Percentiles rank a stretch among this genome's conserved stretches.
These are phyloP conservation scores for Orbicella faveolata DNA, from an alignment of 64 coral and sea anemone species.

Conservation along the genomic window DNA sequence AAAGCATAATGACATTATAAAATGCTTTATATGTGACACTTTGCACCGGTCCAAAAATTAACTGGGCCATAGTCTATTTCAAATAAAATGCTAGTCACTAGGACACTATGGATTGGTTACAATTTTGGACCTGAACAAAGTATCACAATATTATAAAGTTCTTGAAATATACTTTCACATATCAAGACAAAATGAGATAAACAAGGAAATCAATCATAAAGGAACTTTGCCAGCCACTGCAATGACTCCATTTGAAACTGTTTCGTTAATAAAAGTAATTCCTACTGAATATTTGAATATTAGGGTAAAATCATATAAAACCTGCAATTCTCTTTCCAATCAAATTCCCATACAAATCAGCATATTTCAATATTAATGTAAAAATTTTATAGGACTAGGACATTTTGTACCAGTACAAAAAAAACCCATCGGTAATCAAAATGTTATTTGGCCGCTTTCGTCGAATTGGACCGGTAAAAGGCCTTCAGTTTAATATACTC, in stretches of 20 bases:
- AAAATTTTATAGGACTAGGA: not conserved
- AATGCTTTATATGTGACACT: no score
- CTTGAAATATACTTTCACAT: not conserved
- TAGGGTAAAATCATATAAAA: no score
- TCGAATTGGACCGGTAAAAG: not conserved
- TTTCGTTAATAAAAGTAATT: no score
- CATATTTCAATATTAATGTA: not conserved
- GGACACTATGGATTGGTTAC: not conserved
- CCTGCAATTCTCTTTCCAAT: no score
- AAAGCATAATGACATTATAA: not conserved
- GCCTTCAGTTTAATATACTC: not conserved
- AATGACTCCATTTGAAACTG: no score
- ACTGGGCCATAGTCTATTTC: not conserved
- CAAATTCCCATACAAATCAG: no score
- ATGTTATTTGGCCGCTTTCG: not conserved
- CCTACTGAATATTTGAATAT: no score
- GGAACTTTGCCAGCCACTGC: no score
- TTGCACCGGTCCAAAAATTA: conserved; percentile 13
- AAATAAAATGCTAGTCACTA: not conserved
- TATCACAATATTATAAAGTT: not conserved
- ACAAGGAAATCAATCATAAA: not conserved
- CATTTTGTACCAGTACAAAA: not conserved
- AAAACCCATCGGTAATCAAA: not conserved
- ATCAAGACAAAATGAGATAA: not conserved
- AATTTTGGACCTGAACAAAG: not conserved